Base-by-base conservation (phyloP, 2,113 vertebrate genomes). In the Tricholaema leucomelas region DNA sequence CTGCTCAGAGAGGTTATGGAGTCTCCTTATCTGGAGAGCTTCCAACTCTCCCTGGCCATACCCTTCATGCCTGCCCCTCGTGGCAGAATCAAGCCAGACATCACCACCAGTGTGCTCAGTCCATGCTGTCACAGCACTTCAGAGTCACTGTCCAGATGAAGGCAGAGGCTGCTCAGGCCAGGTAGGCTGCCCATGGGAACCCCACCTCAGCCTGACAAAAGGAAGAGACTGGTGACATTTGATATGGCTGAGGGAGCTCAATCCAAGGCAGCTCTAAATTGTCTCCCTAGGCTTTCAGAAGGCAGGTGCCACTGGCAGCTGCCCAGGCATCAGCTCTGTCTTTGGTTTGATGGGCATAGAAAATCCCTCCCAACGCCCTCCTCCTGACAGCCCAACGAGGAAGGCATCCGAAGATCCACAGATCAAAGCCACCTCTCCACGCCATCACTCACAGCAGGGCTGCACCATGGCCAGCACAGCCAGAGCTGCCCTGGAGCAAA, bases 191-290 rank as follows among this genome's bases (percentile, higher is more conserved):
- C 92, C 66, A 54, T 15, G 12, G 91, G 96, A 87, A 87, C 81
- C 7, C 21, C 28, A 21, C 86, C 82, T 95, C 93, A 94, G 87
- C 64, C 92, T 94, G 91, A 96, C 96, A 96, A 95, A 96, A 82
- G 87, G 67, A 89, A 85, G 88, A 69, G 90, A 93, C 83, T 93
- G 79, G 16, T 93, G 95, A 88, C 84, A 85, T 97, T 93, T 90
- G 93, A 94, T 88, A 96, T 97, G 97, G 96, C 95, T 97, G 18
- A 27, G 76, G 93, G 96, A 97, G 55, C 94, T 97, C 94, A 96
- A 97, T 97, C 96, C 98, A 96, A 96, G 96, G 93, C 85, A 77
- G 55, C 52, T 76, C 95, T 97, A 97, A 97, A 96, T 96, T 95
- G 97, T 96, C 96, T 97, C 94, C 64, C 36, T 28, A 13, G 95